Base-by-base conservation (phyloP, 2,113 vertebrate genomes). In the Chitala chitala region DNA sequence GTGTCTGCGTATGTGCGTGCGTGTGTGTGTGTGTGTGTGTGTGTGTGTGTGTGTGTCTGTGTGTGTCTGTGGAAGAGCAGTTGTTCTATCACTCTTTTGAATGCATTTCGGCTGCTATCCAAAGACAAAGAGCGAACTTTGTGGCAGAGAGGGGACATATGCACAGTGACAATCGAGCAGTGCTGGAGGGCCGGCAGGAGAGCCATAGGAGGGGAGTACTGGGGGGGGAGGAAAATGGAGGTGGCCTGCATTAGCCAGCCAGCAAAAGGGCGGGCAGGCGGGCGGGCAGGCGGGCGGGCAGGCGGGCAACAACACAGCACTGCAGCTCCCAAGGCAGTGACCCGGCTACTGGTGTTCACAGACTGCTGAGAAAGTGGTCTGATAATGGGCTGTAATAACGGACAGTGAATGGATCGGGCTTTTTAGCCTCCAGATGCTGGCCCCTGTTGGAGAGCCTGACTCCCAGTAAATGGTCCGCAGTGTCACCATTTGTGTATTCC, bases 31-130 rank as follows among this genome's bases (percentile, higher is more conserved):
- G n/a, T n/a, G n/a, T n/a, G n/a, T n/a, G n/a, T n/a, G 26, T 9
- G n/a, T 3, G 24, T 13, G 10, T 24, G n/a, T n/a, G n/a, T n/a
- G n/a, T n/a, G n/a, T n/a, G n/a, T n/a, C n/a, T n/a, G n/a, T n/a
- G n/a, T n/a, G n/a, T n/a, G n/a, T n/a, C n/a, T n/a, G n/a, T 3
- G 87, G 81, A 72, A 79, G 72, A 78, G 69, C 71, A 56, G 80
- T 87, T 86, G 88, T 78, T 84, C 84, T 78, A 83, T 80, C 80
- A 85, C 84, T 79, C 84, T 79, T 31, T 9, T 38, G 59, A 38
- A 63, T 63, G 59, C 17, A 3, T 38, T 63, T 63, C 59, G 59
- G 33, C 59, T 63, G 33, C 59, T 33, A 10, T 79, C 5, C 73
- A 50, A 78, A 69, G 8, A 1, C 42, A 76, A 69, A 4, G 29